Conservation (phyloP, 2,113 vertebrate genomes). For the Pelusios castaneus region DNA sequence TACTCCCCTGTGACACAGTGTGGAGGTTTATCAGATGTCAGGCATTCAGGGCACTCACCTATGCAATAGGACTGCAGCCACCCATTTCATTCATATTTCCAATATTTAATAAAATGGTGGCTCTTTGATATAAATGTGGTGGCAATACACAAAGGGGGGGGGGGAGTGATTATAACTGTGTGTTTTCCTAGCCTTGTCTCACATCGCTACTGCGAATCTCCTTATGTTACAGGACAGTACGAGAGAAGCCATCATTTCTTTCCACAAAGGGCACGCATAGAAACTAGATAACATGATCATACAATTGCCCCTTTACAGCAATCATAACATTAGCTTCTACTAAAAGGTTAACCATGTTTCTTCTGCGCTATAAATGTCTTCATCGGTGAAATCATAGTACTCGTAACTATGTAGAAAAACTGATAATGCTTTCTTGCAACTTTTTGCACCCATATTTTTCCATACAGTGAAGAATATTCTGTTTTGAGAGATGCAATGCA, state of each 20-base stretch:
- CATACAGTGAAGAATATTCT: background rate
- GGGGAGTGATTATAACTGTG: background rate
- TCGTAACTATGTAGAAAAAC: background rate
- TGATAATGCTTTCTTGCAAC: background rate
- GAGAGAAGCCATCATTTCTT: slow-evolving; percentile 7
- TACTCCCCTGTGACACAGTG: background rate
- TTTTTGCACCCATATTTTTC: background rate
- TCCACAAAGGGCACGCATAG: background rate
- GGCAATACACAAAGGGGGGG: background rate
- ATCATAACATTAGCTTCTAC: background rate
- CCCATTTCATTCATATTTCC: background rate
- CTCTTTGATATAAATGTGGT: background rate
- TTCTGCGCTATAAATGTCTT: background rate
- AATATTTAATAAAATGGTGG: background rate
- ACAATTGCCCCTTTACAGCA: background rate
- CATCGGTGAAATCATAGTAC: background rate
- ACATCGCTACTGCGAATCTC: background rate
- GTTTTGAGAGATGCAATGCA: background rate
- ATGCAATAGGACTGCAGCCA: background rate
- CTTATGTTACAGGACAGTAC: background rate
- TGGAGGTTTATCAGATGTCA: background rate
- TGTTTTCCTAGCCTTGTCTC: background rate
- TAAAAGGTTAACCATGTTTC: background rate
- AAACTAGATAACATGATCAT: background rate
- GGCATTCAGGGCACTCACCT: background rate